Evolutionary conservation across 2,888 invertebrate genomes (phyloP).

Genomic region (Cremastobaeus sp.): DNA sequence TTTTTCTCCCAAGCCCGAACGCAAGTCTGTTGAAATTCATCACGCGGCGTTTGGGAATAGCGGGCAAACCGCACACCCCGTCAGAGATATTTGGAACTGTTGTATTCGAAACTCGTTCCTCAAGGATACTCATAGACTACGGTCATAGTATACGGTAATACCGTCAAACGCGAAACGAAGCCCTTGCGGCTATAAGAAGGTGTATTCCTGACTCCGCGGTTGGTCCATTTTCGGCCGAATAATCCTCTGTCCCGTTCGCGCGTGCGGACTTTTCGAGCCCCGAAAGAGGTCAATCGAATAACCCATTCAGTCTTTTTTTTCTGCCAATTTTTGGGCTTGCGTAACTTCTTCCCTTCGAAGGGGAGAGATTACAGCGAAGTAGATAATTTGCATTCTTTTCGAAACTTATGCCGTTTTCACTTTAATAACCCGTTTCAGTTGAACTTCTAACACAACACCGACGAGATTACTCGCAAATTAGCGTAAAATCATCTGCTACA

Average conservation of each 20-base stretch:
- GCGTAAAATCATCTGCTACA: no score
- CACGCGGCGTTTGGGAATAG: conserved; percentile 11
- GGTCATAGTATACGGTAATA: conserved; percentile 10
- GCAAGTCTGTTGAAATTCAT: conserved; percentile 27
- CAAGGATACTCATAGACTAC: no score
- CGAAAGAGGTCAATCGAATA: conserved; percentile 16
- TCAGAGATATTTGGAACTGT: conserved; percentile 5
- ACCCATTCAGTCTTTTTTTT: background rate
- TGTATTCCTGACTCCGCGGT: background rate
- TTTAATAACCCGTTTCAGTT: no score
- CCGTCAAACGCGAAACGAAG: conserved; percentile 10
- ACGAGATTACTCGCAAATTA: no score
- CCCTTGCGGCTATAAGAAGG: conserved; percentile 15
- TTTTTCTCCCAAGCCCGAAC: no score
- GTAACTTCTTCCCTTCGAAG: background rate
- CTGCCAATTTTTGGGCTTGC: background rate
- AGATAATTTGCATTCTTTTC: no score
- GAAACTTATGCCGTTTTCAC: no score
- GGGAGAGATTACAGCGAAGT: no score
- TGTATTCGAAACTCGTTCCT: conserved; percentile 27
- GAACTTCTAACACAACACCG: no score
- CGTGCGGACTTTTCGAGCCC: background rate
- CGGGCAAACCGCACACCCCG: conserved; percentile 8
- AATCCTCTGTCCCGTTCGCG: conserved; percentile 10
- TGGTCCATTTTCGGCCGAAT: conserved; percentile 14